phyloP scores from a whole-genome alignment of 2,888 invertebrate species.

The Agrochola lychnidis region DNA sequence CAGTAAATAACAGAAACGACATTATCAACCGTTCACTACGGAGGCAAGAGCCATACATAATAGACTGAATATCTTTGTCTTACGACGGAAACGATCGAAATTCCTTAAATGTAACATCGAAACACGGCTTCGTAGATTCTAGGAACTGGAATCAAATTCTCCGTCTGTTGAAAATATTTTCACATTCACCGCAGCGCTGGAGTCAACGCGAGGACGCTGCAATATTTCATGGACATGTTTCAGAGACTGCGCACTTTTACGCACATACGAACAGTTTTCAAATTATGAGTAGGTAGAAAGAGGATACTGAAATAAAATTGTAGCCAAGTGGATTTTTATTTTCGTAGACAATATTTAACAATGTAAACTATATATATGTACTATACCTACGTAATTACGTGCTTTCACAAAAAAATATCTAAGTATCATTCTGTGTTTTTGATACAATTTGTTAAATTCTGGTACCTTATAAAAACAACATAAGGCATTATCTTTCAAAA shows the following conservation, averaged over 20 bases:
- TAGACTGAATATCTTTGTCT: not conserved
- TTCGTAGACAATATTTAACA: too few species aligned
- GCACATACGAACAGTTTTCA: not conserved
- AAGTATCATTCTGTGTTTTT: not conserved
- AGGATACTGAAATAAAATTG: not conserved
- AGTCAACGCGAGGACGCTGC: not conserved
- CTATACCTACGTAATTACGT: too few species aligned
- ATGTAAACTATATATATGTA: not conserved
- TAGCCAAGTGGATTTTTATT: not conserved
- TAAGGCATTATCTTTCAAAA: not conserved
- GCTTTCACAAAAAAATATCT: not conserved
- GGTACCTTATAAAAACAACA: not conserved
- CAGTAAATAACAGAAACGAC: not conserved
- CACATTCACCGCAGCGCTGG: not conserved
- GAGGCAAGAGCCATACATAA: not conserved
- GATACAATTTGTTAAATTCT: not conserved
- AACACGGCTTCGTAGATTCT: not conserved
- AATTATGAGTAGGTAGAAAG: not conserved
- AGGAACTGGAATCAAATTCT: not conserved
- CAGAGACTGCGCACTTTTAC: not conserved
- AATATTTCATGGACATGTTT: not conserved
- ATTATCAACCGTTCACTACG: not conserved
- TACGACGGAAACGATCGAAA: not conserved
- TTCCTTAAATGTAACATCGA: not conserved
- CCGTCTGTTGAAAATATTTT: not conserved